These are phyloP conservation scores for Dendroctonus ponderosae DNA, from an alignment of 1,140 invertebrate genomes.

Conservation along the genomic window DNA sequence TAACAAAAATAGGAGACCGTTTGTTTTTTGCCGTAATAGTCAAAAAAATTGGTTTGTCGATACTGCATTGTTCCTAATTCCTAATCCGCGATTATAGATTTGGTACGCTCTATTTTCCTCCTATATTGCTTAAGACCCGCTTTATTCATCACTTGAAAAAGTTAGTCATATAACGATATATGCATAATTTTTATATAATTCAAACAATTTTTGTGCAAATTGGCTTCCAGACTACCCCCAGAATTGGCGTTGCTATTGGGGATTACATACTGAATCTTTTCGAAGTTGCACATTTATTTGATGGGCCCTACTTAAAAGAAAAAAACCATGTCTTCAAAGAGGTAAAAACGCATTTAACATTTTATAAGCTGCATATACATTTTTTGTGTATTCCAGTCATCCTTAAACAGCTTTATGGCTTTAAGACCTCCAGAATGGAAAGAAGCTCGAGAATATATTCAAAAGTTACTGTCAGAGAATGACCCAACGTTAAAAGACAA, in stretches of 20 bases:
- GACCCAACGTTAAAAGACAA: conserved; percentile 69
- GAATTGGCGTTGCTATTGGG: conserved; percentile 95
- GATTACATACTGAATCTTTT: conserved; percentile 85
- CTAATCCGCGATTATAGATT: too few species aligned
- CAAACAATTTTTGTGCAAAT: conserved; percentile 1
- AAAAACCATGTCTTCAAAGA: conserved; percentile 80
- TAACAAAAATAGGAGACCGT: too few species aligned
- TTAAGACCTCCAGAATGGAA: conserved; percentile 77
- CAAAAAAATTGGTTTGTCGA: too few species aligned
- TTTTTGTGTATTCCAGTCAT: conserved; percentile 54
- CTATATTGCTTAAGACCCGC: neutral
- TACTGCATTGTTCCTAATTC: too few species aligned
- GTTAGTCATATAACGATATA: neutral
- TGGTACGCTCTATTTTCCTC: too few species aligned
- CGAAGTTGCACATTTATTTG: conserved; percentile 78
- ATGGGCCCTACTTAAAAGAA: conserved; percentile 68
- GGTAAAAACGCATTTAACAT: conserved; percentile 53
- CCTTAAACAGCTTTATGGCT: conserved; percentile 89
- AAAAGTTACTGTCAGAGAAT: conserved; percentile 66
- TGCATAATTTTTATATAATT: neutral
- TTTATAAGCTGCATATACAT: conserved; percentile 5
- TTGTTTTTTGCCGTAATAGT: too few species aligned
- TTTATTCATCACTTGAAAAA: neutral
- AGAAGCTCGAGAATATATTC: conserved; percentile 77
- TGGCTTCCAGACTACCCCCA: conserved; percentile 57